phyloP scores from a whole-genome alignment of 2,888 invertebrate species.

The Isoperla grammatica region DNA sequence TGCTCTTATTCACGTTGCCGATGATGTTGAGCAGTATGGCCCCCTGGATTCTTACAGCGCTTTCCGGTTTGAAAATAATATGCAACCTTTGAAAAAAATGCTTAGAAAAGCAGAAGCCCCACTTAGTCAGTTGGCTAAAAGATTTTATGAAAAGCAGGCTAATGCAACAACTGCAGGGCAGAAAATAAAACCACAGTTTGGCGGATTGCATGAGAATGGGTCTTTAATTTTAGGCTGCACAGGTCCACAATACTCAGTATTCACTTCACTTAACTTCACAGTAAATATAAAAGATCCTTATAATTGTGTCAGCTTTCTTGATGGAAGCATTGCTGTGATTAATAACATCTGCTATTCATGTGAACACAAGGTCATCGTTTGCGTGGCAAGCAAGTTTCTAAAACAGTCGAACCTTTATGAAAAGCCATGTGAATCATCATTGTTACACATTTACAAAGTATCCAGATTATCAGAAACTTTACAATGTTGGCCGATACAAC shows the following conservation, averaged over 20 bases:
- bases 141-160: slow-evolving; percentile 11
- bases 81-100: slow-evolving; percentile 31
- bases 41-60: slow-evolving; percentile 31
- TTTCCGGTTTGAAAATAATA: slow-evolving; percentile 33
- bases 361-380: neutral
- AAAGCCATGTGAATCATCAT: neutral
- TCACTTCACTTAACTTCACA: neutral
- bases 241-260: slow-evolving; percentile 2
- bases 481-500: neutral
- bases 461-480: too few species aligned
- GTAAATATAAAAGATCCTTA: neutral
- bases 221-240: neutral
- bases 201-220: neutral
- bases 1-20: slow-evolving; percentile 33
- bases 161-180: neutral
- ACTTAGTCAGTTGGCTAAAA: slow-evolving; percentile 18
- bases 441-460: neutral
- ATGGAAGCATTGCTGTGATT: neutral
- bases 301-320: neutral
- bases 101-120: slow-evolving; percentile 20
- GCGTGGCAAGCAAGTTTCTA: too few species aligned
- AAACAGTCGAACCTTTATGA: neutral
- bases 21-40: slow-evolving; percentile 32
- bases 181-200: neutral
- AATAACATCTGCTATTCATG: neutral